Evolutionary conservation across 2,888 invertebrate species (phyloP), one percentile per base, ranked within the genome.

Genomic region (Sycophila texana): DNA sequence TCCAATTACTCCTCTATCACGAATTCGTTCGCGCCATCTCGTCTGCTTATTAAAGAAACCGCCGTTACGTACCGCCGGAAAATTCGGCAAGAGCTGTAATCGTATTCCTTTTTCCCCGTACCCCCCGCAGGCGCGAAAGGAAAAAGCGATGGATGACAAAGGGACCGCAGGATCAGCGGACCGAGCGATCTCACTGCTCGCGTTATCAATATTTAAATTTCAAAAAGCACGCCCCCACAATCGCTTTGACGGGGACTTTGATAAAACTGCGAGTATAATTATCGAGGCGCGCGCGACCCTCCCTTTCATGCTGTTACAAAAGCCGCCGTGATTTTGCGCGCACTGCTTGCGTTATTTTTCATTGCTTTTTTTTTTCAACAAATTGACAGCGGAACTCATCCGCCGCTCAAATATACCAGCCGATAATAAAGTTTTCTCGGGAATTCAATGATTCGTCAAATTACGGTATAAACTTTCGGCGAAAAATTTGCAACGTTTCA

Each of bases 151-250:
- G 18, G 16, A 0, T 47, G 67, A 78, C 67, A 78, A 78, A 78
- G 77, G 68, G 73, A 73, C 55, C 61, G 26, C 70, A 51, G 14
- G 18, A n/a, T n/a, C n/a, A 12, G 12, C 26, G 39, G 47, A 20
- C 12, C 39, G 22, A 14, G n/a, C 30, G 53, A 63, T 71, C 49
- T 49, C 70, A 60, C 30, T 14, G n/a, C 66, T 51, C 47, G 53
- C 70, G 76, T 65, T 77, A 80, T 80, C 80, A 77, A 80, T 80
- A 80, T 80, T 80, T 77, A 77, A 74, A 80, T 80, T 65, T 71
- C 58, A 22, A 73, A 80, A 80, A 67, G 53, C 61, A 49, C 53
- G 16, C 26, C 5, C 5, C 66, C 2, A 10, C 49, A 20, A 57
- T 26, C 2, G 58, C 72, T 66, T 66, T 72, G 72, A 58, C 72